Evolutionary conservation across 2,888 invertebrate species (phyloP).

Genomic region (Diplolepis rosae): DNA sequence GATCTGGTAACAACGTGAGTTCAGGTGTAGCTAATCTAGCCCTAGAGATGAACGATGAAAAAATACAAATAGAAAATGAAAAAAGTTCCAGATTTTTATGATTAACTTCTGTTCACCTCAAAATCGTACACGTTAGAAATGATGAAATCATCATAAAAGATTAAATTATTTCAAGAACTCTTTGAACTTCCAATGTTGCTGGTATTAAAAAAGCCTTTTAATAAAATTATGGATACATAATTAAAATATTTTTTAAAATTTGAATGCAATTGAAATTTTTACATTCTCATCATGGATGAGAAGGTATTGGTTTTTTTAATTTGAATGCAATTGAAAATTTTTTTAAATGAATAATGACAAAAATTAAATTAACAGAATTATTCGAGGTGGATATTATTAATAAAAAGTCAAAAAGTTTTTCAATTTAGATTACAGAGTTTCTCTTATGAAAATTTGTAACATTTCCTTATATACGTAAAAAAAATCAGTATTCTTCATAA

Average conservation of each 20-base stretch:
- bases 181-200: no score
- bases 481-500: neutral
- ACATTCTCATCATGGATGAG: no score
- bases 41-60: slow-evolving; percentile 67
- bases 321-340: neutral
- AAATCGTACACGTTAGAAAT: neutral
- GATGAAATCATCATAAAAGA: no score
- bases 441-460: neutral
- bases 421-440: no score
- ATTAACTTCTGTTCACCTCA: neutral
- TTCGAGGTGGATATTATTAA: neutral
- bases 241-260: no score
- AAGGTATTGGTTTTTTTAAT: no score
- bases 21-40: slow-evolving; percentile 67
- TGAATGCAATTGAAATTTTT: no score
- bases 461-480: neutral
- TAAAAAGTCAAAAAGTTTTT: no score
- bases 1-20: slow-evolving; percentile 46
- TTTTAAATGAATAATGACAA: no score
- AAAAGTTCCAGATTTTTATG: slow-evolving; percentile 47
- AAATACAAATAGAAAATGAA: slow-evolving; percentile 45
- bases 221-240: no score
- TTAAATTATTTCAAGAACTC: no score
- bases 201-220: no score
- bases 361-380: neutral